phyloP scores from a whole-genome alignment of 2,113 vertebrate genomes.

The Channa argus region DNA sequence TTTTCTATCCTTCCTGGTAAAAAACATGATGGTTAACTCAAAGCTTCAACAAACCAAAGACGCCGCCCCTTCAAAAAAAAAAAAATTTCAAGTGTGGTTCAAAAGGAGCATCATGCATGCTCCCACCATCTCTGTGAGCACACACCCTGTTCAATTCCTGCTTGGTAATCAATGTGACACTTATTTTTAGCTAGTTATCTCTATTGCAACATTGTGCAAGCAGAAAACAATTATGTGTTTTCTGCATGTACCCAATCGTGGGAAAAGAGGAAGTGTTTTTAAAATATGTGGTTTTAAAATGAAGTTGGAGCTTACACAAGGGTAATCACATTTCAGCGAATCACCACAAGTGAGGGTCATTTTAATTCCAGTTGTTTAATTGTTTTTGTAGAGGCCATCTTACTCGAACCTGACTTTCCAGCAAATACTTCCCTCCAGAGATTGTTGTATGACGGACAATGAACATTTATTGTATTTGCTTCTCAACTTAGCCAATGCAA shows the following conservation, averaged over 20 bases:
- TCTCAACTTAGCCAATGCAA: too few relatives aligned
- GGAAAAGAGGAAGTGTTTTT: slow-evolving; percentile 45
- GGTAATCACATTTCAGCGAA: neutral
- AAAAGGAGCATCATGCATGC: neutral
- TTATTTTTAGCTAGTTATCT: neutral
- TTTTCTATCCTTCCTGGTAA: neutral
- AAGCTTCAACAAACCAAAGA: neutral
- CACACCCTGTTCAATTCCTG: neutral
- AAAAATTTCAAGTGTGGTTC: neutral
- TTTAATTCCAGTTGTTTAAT: too few relatives aligned
- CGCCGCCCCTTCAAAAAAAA: too few relatives aligned
- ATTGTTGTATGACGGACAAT: too few relatives aligned
- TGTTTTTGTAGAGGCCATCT: too few relatives aligned
- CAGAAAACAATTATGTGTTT: neutral
- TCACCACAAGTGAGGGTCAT: neutral
- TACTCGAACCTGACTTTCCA: too few relatives aligned
- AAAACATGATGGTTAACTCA: neutral
- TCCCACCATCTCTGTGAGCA: neutral
- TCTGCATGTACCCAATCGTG: neutral
- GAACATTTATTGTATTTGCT: too few relatives aligned
- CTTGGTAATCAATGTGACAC: neutral
- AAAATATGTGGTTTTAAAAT: neutral
- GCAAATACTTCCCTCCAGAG: too few relatives aligned
- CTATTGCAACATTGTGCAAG: neutral
- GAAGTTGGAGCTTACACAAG: neutral